Percentiles rank a stretch among this genome's conserved stretches.
Evolutionary conservation across 2,113 vertebrate genomes (phyloP).

Genomic region (Potamarius usumacintae): DNA sequence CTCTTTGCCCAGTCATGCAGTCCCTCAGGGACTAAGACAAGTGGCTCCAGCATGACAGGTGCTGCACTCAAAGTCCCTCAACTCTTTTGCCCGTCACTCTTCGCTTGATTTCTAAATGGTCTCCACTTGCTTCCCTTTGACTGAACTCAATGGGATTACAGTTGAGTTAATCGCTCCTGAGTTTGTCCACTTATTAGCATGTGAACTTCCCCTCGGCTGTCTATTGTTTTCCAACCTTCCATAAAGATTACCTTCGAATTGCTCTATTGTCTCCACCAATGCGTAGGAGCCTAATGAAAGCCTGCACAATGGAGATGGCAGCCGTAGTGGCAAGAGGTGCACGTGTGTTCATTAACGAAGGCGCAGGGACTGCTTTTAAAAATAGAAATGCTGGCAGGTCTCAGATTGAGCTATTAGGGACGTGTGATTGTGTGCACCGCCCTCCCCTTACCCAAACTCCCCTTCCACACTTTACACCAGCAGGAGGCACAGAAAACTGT

Average conservation of each 20-base stretch:
- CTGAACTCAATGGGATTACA: conserved; percentile 70
- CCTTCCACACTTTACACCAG: conserved; percentile 48
- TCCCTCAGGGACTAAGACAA: conserved; percentile 5
- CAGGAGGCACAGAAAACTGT: conserved; percentile 42
- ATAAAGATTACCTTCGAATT: conserved; percentile 68
- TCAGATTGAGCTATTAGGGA: conserved; percentile 59
- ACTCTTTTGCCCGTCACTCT: conserved; percentile 51
- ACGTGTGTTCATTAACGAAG: conserved; percentile 58
- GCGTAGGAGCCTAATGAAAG: conserved; percentile 58
- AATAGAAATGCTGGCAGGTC: conserved; percentile 56
- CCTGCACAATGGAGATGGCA: conserved; percentile 54
- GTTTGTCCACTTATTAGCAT: conserved; percentile 69
- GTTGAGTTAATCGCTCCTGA: conserved; percentile 65
- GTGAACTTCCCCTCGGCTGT: conserved; percentile 59
- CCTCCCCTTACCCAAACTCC: conserved; percentile 35
- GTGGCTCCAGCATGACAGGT: conserved; percentile 16
- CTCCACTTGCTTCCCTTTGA: conserved; percentile 59
- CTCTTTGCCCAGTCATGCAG: conserved; percentile 18
- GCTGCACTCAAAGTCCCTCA: conserved; percentile 38
- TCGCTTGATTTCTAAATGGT: conserved; percentile 55
- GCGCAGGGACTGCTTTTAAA: conserved; percentile 54
- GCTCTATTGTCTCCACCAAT: conserved; percentile 65
- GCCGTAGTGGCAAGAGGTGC: conserved; percentile 50
- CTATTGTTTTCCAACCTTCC: conserved; percentile 66
- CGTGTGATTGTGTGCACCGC: conserved; percentile 52